Percentiles rank a stretch among this genome's conserved stretches.
These are phyloP conservation scores for Rhodinocichla rosea DNA, from an alignment of 2,113 vertebrate species.

Conservation along the genomic window DNA sequence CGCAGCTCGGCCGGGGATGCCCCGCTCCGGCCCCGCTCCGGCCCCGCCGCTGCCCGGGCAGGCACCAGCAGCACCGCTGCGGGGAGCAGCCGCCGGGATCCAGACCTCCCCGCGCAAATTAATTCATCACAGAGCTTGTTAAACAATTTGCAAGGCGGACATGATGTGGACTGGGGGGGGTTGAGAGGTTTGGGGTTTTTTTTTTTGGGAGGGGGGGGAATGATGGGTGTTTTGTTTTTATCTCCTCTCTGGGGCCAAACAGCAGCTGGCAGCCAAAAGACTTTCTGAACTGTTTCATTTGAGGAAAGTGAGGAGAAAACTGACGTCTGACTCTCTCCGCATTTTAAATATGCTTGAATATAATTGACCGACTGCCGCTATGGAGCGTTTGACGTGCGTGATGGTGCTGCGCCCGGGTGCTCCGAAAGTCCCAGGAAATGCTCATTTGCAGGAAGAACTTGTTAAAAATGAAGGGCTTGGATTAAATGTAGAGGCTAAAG, in stretches of 20 bases:
- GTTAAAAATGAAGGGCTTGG: constrained; percentile 24
- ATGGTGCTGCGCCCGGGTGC: background rate
- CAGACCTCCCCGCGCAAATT: background rate
- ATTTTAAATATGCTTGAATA: constrained; percentile 2
- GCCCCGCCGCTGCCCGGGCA: background rate
- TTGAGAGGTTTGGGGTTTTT: background rate
- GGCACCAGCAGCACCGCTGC: background rate
- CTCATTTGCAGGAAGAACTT: constrained; percentile 24
- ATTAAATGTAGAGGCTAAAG: background rate
- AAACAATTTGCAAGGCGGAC: background rate
- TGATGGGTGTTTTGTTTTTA: background rate
- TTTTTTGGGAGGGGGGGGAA: fast-evolving
- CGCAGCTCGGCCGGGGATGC: background rate
- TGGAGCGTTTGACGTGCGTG: background rate
- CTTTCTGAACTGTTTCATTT: constrained; percentile 40
- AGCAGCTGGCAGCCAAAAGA: constrained; percentile 27
- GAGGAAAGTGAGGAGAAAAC: background rate
- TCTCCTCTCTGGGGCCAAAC: background rate
- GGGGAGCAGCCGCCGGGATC: background rate
- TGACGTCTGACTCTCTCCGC: background rate
- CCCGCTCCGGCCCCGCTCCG: background rate
- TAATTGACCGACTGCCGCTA: background rate
- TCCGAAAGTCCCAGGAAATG: constrained; percentile 7
- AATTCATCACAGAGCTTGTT: background rate
- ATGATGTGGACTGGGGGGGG: background rate